Evolutionary conservation across 2,113 vertebrate species (phyloP).

Genomic region (Synodontis membranacea): DNA sequence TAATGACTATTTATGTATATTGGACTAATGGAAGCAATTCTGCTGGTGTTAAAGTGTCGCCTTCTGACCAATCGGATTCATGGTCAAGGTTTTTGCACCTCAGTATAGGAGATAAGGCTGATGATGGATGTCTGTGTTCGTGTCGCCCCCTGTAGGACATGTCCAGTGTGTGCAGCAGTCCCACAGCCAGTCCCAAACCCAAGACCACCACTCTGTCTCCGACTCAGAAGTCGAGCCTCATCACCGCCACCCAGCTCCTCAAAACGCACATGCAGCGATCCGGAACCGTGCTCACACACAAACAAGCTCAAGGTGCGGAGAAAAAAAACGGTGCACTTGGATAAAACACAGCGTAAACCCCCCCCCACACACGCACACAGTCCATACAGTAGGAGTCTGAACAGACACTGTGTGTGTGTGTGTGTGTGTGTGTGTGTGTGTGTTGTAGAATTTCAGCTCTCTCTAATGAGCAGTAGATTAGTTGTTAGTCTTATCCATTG

Average conservation of each 20-base stretch:
- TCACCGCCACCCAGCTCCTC: constrained; percentile 82
- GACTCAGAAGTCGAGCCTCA: constrained; percentile 84
- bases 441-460: not conserved
- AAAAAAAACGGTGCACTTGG: not conserved
- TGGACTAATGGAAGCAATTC: too few species aligned
- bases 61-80: not conserved
- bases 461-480: not conserved
- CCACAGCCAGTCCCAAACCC: constrained; percentile 92
- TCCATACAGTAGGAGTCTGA: too few species aligned
- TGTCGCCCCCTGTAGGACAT: constrained; percentile 76
- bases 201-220: constrained; percentile 81
- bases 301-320: constrained; percentile 88
- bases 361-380: not conserved
- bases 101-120: not conserved
- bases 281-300: constrained; percentile 83
- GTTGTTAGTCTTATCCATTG: not conserved
- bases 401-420: not conserved
- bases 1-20: too few species aligned
- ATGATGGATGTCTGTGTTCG: not conserved
- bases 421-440: not conserved
- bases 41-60: not conserved
- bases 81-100: not conserved
- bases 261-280: constrained; percentile 88
- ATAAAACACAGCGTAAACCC: not conserved
- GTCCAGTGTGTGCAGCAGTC: constrained; percentile 95